Conservation (phyloP, 2,888 invertebrate genomes). For the Panorpa germanica region DNA sequence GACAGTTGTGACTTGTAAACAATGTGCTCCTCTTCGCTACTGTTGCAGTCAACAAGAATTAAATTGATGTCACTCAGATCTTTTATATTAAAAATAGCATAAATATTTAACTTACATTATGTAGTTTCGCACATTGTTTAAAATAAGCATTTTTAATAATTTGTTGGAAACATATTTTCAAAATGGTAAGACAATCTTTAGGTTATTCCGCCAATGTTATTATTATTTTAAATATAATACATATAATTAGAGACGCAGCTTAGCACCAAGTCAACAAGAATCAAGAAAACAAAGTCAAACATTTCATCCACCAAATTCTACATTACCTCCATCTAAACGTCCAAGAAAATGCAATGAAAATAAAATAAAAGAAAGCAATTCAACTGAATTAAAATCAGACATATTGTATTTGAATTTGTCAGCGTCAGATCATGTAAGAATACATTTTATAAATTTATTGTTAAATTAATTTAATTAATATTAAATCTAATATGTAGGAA, state of each 20-base stretch:
- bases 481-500: too few relatives aligned
- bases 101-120: too few relatives aligned
- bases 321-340: slow-evolving; percentile 29
- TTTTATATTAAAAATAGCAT: too few relatives aligned
- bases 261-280: slow-evolving; percentile 74
- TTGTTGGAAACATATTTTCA: too few relatives aligned
- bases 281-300: too few relatives aligned
- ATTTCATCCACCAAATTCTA: slow-evolving; percentile 22
- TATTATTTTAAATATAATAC: slow-evolving; percentile 6
- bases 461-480: slow-evolving; percentile 11
- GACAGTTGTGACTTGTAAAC: too few relatives aligned
- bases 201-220: slow-evolving; percentile 9
- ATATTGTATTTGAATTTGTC: slow-evolving; percentile 16
- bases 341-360: slow-evolving; percentile 27
- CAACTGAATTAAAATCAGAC: slow-evolving; percentile 20
- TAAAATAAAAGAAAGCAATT: slow-evolving; percentile 23
- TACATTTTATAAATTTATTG: slow-evolving; percentile 11
- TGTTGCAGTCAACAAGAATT: too few relatives aligned
- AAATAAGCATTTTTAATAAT: too few relatives aligned
- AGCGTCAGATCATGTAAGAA: slow-evolving; percentile 40
- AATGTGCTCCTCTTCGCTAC: too few relatives aligned
- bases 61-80: too few relatives aligned
- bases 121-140: too few relatives aligned
- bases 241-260: slow-evolving; percentile 41
- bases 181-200: too few relatives aligned